Evolutionary conservation across 2,888 invertebrate genomes (phyloP).

Genomic region (Aphodius sticticus): DNA sequence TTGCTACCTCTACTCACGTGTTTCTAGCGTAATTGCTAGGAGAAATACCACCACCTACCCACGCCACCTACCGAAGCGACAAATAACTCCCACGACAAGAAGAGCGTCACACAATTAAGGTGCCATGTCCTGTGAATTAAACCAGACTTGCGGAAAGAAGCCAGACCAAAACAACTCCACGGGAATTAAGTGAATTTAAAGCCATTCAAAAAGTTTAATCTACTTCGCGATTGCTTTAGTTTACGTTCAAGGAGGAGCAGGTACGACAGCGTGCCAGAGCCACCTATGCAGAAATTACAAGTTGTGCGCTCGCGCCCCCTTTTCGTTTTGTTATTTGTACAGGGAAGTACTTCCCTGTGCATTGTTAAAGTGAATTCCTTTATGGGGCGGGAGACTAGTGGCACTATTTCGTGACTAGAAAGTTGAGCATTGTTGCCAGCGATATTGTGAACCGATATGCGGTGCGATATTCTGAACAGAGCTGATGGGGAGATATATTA

Average conservation of each 20-base stretch:
- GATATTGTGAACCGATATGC: neutral
- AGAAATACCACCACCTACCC: neutral
- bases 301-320: neutral
- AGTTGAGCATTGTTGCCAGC: neutral
- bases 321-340: neutral
- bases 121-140: neutral
- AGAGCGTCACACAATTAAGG: neutral
- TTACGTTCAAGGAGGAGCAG: neutral
- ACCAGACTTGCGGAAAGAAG: neutral
- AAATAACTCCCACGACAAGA: neutral
- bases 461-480: neutral
- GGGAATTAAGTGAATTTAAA: neutral
- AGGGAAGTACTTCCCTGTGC: neutral
- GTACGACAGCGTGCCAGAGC: neutral
- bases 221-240: neutral
- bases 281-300: conserved; percentile 4
- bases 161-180: neutral
- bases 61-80: neutral
- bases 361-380: conserved; percentile 4
- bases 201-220: conserved; percentile 4
- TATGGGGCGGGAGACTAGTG: neutral
- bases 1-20: too few relatives aligned
- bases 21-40: neutral
- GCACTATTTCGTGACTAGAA: neutral
- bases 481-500: neutral